Base-by-base conservation (phyloP, 1,140 invertebrate species). In the Pseudomyrmex flavicornis region DNA sequence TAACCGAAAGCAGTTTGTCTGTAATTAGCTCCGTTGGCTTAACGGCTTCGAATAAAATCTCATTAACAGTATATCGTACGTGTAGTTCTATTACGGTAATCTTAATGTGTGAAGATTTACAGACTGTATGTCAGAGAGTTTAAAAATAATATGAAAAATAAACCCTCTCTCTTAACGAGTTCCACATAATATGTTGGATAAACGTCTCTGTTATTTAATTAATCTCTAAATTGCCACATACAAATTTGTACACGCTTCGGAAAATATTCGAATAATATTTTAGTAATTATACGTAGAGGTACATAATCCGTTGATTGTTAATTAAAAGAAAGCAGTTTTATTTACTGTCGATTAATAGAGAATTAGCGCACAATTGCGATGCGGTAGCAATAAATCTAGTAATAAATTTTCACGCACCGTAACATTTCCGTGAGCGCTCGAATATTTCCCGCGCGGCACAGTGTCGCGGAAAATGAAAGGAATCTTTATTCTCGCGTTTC, bases 41-140 rank as follows among this genome's bases (percentile, higher is more conserved):
- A 86, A 79, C 68, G 44, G 50, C 20, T 65, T 54, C 66, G 68
- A 87, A 77, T 79, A 62, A 74, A 84, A 84, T 86, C 68, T 87
- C 58, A 82, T 86, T 84, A 86, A 87, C 61, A 62, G 66, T 66
- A 58, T 86, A 56, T 65, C 46, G 59, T 50, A 17, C 46, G 8
- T 66, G 8, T 74, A 61, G 15, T 1, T 69, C 35, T 56, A 68
- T 68, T 58, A 44, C 9, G 48, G 22, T 58, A 48, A 58, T 10
- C 9, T 35, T 35, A 35, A 35, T 35, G 35, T 35, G 44, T 58
- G 9, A 5, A 69, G 56, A 46, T 35, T 65, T 35, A 35, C 35
- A 35, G 5, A 35, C 35, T 35, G 4, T 35, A 35, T 35, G 1
- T 35, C 35, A 35, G 35, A 35, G 35, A 35, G 5, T 35, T 35